Base-by-base conservation (phyloP, 2,888 invertebrate species). In the Amorpha juglandis region DNA sequence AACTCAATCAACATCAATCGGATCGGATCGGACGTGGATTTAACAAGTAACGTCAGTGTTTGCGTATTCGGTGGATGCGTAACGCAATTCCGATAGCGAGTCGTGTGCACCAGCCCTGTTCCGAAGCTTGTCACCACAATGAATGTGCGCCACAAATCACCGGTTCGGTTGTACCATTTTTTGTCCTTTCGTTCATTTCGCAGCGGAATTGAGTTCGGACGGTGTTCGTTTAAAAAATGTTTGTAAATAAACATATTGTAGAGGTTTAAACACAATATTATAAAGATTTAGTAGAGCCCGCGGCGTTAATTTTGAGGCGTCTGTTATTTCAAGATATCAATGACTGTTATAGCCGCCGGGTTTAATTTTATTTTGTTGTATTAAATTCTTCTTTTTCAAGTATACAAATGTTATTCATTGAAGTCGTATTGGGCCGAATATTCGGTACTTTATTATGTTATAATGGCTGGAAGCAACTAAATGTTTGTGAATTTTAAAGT, bases 81-180 rank as follows among this genome's bases (percentile, higher is more conserved):
- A 80, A 79, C 77, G 78, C 78, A 82, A 81, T 82, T 80, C 76
- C 74, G 76, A 80, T 82, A 84, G 76, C 85, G 80, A 78, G 79
- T 81, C 76, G 86, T 88, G 85, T 87, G 84, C 77, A 73, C 75
- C 83, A 74, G 70, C 75, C 74, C 76, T 80, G 72, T 78, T 76
- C 79, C 80, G 84, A 82, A 86, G 87, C 86, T 85, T 91, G 92
- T 91, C 92, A 89, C 88, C 90, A 88, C 90, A 90, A 92, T 85
- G 89, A 86, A 92, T 92, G 90, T 83, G 82, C 75, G 76, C 89
- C 90, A 92, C 92, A 92, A 92, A 92, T 92, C 92, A 92, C 91
- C 82, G 80, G 85, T 80, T 84, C 84, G 86, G 82, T 82, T 84
- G 84, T 79, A 77, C 74, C 78, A 83, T 90, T 91, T 91, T 92